phyloP scores from a whole-genome alignment of 2,797 vertebrate species.

The Gymnopithys bicolor region DNA sequence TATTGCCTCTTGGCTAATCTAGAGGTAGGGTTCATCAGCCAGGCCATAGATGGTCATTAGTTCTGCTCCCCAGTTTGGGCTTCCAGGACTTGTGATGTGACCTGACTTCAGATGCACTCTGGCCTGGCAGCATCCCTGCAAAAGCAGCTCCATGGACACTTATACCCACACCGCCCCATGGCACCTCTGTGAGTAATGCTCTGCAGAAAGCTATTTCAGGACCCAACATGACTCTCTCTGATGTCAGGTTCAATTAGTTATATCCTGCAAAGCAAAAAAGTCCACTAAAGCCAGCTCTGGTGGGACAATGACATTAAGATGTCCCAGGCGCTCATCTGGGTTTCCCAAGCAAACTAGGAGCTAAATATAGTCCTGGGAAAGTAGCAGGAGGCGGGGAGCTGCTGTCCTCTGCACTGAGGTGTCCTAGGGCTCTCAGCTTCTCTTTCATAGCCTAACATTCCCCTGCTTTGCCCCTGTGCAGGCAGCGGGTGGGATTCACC shows the following conservation, averaged over 20 bases:
- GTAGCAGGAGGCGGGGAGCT: background rate
- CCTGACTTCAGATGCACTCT: background rate
- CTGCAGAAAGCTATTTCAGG: slow-evolving; percentile 35
- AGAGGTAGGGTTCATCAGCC: background rate
- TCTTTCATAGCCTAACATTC: background rate
- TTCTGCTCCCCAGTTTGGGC: background rate
- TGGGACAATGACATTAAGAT: slow-evolving; percentile 34
- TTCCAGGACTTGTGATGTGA: background rate
- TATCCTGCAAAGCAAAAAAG: slow-evolving; percentile 4
- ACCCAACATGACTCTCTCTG: background rate
- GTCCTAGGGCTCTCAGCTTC: background rate
- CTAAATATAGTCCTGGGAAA: slow-evolving; percentile 31
- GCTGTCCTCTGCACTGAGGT: background rate
- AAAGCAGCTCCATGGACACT: background rate
- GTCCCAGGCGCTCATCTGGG: background rate
- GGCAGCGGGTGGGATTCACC: background rate
- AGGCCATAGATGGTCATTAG: background rate
- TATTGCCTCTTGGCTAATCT: background rate
- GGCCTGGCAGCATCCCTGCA: background rate
- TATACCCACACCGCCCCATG: fast-evolving
- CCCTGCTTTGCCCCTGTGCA: background rate
- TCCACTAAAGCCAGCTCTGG: slow-evolving; percentile 31
- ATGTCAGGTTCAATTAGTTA: slow-evolving; percentile 57
- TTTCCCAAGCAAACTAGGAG: background rate
- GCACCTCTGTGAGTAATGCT: background rate